Base-by-base conservation (phyloP, 2,797 vertebrate species). In the Aulostomus chinensis region DNA sequence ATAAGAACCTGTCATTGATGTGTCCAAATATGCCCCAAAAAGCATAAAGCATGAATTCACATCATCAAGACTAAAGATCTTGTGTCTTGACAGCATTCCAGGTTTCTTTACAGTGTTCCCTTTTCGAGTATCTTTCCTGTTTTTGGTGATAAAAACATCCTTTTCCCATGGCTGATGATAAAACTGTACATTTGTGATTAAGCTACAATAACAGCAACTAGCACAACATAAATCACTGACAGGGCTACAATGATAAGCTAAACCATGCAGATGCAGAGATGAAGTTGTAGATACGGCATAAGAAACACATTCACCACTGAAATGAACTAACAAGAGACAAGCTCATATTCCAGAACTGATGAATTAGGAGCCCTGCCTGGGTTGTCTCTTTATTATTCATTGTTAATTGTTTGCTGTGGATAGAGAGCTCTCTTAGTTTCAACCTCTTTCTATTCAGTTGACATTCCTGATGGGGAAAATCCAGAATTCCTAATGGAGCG, bases 401-500 rank as follows among this genome's bases (percentile, higher is more conserved):
- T 88, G 86, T 88, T 81, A 80, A 86, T 88, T 89, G 86, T 90
- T 76, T 56, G 46, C 68, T 46, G 53, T 60, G 74, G 35, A 88
- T 78, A 86, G 78, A 87, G 58, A 67, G 72, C 80, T 80, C 79
- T 82, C 81, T 86, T 76, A 81, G 83, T 61, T 67, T 4, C 12
- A 60, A 65, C 53, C 34, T 57, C 40, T 76, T 68, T 78, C 67
- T 81, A 76, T 85, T 81, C 76, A 68, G 75, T 84, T 83, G 80
- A 86, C 86, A 89, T 89, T 90, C 86, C 80, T 77, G 69, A 68
- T 33, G 78, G 84, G 87, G 86, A 73, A 89, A 88, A 83, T 86
- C 88, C 86, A 80, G 87, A 88, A 90, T 89, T 86, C 69, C 62
- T 82, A 87, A 89, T 87, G 83, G 85, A 79, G 80, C 59, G 65